Conservation (phyloP, 2,888 invertebrate genomes). For the Listrodromus nycthemerus region DNA sequence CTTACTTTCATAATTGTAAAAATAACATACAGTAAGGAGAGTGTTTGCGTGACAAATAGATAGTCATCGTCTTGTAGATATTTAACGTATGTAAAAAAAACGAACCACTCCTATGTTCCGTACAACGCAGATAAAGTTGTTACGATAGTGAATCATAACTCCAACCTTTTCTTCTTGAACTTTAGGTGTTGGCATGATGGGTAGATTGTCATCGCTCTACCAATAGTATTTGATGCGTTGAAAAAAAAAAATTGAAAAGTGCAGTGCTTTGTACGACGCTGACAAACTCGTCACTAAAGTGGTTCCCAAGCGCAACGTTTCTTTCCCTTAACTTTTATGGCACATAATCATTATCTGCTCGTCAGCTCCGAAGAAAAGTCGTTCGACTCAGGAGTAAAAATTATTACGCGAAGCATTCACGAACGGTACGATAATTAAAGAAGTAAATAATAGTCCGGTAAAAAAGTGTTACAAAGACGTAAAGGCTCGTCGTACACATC, state of each 20-base stretch:
- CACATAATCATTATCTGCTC: not conserved
- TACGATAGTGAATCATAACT: not conserved
- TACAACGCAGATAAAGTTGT: not conserved
- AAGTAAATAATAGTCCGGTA: not conserved
- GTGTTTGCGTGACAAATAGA: not conserved
- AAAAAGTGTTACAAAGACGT: not conserved
- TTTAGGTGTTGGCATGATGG: constrained; percentile 9
- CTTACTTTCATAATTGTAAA: not conserved
- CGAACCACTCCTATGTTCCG: no score
- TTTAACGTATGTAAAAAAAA: no score
- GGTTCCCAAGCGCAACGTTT: constrained; percentile 4
- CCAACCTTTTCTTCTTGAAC: not conserved
- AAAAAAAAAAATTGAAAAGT: no score
- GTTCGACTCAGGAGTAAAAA: not conserved
- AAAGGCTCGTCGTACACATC: not conserved
- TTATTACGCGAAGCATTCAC: not conserved
- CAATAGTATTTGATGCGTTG: not conserved
- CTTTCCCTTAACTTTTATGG: constrained; percentile 20
- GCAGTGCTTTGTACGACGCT: no score
- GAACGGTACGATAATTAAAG: constrained; percentile 2
- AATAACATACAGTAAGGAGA: not conserved
- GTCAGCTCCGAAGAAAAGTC: not conserved
- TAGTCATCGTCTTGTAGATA: no score
- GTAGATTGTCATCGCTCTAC: not conserved
- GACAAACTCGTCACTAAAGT: not conserved